Evolutionary conservation across 1,140 invertebrate species (phyloP), one percentile per base, ranked within the genome.

Genomic region (Steinernema feltiae): DNA sequence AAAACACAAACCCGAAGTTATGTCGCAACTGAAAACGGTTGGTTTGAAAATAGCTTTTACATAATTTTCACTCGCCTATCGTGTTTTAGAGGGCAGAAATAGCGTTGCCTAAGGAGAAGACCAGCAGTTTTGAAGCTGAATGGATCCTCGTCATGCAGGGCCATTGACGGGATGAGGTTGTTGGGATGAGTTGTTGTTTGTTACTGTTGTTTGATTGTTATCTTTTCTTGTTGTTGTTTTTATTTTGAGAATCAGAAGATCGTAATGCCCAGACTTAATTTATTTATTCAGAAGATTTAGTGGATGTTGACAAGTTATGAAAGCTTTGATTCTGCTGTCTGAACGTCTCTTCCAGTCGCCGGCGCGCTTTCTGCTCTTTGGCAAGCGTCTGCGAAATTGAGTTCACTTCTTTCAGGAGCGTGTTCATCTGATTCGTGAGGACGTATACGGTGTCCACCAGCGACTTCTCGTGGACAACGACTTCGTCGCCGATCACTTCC

Each of bases 401-500:
- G 15, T 21, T 32, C 1, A 83, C 41, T 53, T 83, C 73, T 78
- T 86, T 46, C 30, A 82, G 76, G 48, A 53, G 69, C 0, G 90
- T 88, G 35, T 88, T 87, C 72, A 92, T 88, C 87, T 91, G 90
- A 82, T 89, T 90, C 83, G 90, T 91, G 72, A 92, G 81, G 69
- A 89, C 88, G 86, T 91, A 91, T 78, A 92, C 91, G 31, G 91
- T 91, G 84, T 92, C 90, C 76, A 91, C 90, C 74, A 92, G 83
- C 86, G 79, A 89, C 89, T 89, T 90, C 85, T 90, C 89, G 79
- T 89, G 87, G 18, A 90, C 77, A 46, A 89, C 84, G 24, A 87
- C 81, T 32, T 87, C 76, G 77, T 89, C 87, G 41, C 87, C 88
- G 69, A 85, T 83, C 21, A 86, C 83, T 79, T 89, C 88, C 81